Evolutionary conservation across 2,797 vertebrate genomes (phyloP), one percentile per base, ranked within the genome.

Genomic region (Fringilla coelebs): DNA sequence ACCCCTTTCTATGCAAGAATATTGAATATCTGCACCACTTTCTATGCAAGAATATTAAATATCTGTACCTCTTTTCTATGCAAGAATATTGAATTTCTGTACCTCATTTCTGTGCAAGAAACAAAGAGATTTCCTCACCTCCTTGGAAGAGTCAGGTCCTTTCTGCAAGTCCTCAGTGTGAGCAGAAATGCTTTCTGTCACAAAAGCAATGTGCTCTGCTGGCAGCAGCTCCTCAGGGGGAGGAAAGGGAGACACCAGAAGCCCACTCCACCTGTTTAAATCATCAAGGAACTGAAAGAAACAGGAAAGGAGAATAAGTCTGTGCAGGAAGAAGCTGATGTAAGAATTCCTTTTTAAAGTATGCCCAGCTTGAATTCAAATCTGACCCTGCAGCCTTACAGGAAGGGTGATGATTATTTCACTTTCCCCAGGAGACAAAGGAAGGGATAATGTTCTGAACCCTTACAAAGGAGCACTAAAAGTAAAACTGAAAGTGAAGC

Each of bases 261-360:
- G 97, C 9, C 98, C 91, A 12, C 98, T 99, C 99, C 99, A 99
- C 78, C 98, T 98, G 98, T 98, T 99, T 89, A 99, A 97, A 94
- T 99, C 99, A 67, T 98, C 98, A 77, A 98, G 98, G 51, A 96
- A 98, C 99, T 99, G 96, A 65, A 94, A 96, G 77, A 75, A 84
- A 93, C 0, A 40, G 52, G 45, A 80, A 66, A 90, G 41, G 72
- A 75, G 72, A 68, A 5, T 7, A 31, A 85, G 73, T 31, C 41
- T 72, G 57, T 4, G 19, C 4, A 46, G 58, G 25, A 81, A 74
- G 20, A 12, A 77, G 41, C 34, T 26, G 63, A 84, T 78, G 68
- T 11, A 54, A 67, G 3, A 71, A 15, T 4, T 78, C 6, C 32
- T 49, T 49, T 58, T 70, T 21, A 32, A 63, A 55, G 74, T 26